Evolutionary conservation across 2,888 invertebrate genomes (phyloP).

Genomic region (Campopleginae sp.): DNA sequence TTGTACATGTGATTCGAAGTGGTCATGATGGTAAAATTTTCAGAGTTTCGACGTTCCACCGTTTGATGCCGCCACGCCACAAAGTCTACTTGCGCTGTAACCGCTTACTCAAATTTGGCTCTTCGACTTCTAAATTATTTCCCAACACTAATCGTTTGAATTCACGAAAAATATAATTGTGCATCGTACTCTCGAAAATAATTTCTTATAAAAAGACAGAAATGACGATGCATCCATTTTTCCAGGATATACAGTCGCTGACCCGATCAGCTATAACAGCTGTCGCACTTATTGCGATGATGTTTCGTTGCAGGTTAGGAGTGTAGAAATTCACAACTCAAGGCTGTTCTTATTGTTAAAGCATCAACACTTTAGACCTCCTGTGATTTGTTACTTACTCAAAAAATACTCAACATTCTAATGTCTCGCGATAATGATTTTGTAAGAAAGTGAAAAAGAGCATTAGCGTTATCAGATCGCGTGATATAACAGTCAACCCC

Average conservation of each 20-base stretch:
- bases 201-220: not conserved
- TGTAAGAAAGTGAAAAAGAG: not conserved
- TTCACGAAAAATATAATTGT: not conserved
- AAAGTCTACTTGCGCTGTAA: not conserved
- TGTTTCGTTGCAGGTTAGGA: not conserved
- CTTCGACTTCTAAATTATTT: too few relatives aligned
- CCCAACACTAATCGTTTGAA: too few relatives aligned
- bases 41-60: not conserved
- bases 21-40: not conserved
- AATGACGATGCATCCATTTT: not conserved
- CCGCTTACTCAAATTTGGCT: too few relatives aligned
- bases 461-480: slow-evolving; percentile 2
- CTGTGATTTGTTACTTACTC: not conserved
- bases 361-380: not conserved
- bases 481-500: slow-evolving; percentile 58
- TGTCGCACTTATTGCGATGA: not conserved
- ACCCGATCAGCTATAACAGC: slow-evolving; percentile 1
- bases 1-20: too few relatives aligned
- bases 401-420: not conserved
- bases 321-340: not conserved
- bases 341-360: not conserved
- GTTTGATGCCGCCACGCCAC: not conserved
- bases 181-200: not conserved
- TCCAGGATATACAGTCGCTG: not conserved
- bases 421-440: not conserved